Evolutionary conservation across 2,797 vertebrate species (phyloP).

Genomic region (Macrochelys suwanniensis): DNA sequence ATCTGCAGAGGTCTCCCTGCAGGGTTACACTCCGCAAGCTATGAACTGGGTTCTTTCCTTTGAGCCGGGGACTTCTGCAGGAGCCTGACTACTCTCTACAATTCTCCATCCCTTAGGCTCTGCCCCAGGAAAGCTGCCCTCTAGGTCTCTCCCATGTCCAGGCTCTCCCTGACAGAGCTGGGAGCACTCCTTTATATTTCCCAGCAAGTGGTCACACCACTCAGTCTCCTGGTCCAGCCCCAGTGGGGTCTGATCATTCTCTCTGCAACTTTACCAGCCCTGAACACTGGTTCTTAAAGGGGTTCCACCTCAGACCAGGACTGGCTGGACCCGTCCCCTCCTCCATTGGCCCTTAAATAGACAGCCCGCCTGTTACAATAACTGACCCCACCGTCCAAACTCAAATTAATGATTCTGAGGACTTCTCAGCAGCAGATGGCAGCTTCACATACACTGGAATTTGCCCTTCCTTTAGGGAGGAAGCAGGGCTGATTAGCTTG

Average conservation of each 20-base stretch:
- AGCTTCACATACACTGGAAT: background rate
- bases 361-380: background rate
- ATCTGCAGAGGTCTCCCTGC: no score
- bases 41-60: no score
- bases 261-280: background rate
- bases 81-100: no score
- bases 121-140: no score
- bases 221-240: background rate
- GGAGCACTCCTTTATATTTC: background rate
- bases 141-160: no score
- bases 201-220: background rate
- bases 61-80: no score
- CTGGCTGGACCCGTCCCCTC: background rate
- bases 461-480: fast-evolving
- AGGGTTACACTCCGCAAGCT: no score
- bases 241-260: no score
- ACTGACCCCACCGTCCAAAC: background rate
- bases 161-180: no score
- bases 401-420: background rate
- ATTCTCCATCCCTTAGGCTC: no score
- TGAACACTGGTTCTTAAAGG: background rate
- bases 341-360: background rate
- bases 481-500: fast-evolving
- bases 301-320: background rate
- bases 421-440: background rate